phyloP scores from a whole-genome alignment of 2,888 invertebrate genomes.

The Parnassius apollo region DNA sequence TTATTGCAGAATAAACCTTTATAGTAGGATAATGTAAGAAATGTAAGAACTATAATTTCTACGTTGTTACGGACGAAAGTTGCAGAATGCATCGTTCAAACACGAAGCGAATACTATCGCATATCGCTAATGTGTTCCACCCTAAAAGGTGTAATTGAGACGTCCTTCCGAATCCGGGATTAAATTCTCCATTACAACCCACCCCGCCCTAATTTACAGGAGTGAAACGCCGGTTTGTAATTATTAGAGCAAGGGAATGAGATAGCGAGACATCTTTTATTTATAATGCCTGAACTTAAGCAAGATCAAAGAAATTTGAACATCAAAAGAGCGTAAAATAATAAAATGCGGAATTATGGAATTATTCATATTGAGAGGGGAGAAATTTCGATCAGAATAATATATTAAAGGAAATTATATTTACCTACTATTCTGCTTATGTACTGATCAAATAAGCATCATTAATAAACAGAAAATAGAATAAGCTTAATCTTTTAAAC shows the following conservation, averaged over 20 bases:
- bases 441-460: no score
- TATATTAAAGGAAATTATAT: background rate
- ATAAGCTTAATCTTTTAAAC: no score
- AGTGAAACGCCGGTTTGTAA: constrained; percentile 3
- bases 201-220: constrained; percentile 15
- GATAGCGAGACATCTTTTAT: constrained; percentile 26
- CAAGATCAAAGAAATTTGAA: constrained; percentile 26
- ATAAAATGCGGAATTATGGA: constrained; percentile 23
- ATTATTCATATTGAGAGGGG: constrained; percentile 21
- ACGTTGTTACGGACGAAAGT: background rate
- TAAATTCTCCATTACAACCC: constrained; percentile 17
- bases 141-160: constrained; percentile 18
- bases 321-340: constrained; percentile 24
- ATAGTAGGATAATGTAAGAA: no score
- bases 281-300: constrained; percentile 22
- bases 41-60: no score
- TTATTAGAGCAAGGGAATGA: background rate
- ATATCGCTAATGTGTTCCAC: constrained; percentile 4
- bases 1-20: no score
- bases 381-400: background rate
- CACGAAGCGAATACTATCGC: background rate
- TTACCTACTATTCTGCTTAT: no score
- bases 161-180: constrained; percentile 13
- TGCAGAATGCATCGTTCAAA: background rate
- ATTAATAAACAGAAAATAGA: no score